phyloP scores from a whole-genome alignment of 1,140 invertebrate species.

The Ips typographus region DNA sequence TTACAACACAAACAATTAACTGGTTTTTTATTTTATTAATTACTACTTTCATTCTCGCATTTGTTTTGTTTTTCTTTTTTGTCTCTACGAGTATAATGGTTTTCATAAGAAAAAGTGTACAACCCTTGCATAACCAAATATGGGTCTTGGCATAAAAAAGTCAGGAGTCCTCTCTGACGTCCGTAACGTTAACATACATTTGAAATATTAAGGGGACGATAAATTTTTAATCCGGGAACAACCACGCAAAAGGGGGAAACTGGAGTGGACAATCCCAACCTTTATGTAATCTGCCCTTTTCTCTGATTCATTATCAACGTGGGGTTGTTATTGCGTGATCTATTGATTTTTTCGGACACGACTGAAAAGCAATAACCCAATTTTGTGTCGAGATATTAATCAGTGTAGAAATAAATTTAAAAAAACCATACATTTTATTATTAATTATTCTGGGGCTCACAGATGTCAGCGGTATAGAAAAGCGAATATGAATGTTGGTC shows the following conservation, averaged over 20 bases:
- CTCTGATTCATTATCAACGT: slow-evolving; percentile 27
- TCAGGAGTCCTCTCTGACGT: background rate
- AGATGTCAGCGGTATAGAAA: slow-evolving; percentile 34
- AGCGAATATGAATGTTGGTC: slow-evolving; percentile 16
- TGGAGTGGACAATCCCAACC: slow-evolving; percentile 24
- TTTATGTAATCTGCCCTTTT: slow-evolving; percentile 29
- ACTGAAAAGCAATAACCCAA: background rate
- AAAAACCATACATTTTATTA: slow-evolving; percentile 33
- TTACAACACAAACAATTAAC: no score
- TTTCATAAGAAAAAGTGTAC: no score
- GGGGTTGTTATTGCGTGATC: slow-evolving; percentile 24
- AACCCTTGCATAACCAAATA: background rate
- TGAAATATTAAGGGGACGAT: slow-evolving; percentile 24
- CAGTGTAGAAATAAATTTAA: slow-evolving; percentile 7
- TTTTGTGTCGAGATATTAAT: background rate
- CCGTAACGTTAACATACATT: slow-evolving; percentile 23
- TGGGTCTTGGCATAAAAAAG: background rate
- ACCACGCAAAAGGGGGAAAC: slow-evolving; percentile 24
- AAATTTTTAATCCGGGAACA: slow-evolving; percentile 23
- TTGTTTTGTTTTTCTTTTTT: no score
- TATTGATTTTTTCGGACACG: background rate
- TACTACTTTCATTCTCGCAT: no score
- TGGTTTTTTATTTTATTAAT: no score
- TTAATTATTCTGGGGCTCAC: slow-evolving; percentile 34
- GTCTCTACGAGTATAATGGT: no score